Conservation (phyloP, 2,888 invertebrate species). For the Drosophila multiciliata region DNA sequence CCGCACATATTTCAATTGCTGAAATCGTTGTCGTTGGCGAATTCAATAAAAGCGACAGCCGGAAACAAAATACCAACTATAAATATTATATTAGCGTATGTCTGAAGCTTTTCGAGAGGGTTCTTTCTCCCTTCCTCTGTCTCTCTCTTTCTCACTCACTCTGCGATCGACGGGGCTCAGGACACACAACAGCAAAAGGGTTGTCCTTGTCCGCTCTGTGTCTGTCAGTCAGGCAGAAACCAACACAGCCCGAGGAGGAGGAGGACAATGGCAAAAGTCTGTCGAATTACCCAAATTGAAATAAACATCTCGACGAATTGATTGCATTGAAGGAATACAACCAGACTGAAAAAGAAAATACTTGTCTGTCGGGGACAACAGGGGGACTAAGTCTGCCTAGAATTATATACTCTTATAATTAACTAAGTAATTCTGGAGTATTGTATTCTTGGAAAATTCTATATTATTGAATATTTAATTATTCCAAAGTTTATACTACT, state of each 20-base stretch:
- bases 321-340: constrained; percentile 18
- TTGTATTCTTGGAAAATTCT: too few relatives aligned
- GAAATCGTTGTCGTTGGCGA: constrained; percentile 33
- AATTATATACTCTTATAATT: not conserved
- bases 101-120: constrained; percentile 39
- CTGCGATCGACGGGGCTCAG: constrained; percentile 3
- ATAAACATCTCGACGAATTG: constrained; percentile 36
- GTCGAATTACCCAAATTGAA: constrained; percentile 55
- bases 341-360: not conserved
- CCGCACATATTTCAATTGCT: constrained; percentile 62
- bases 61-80: constrained; percentile 77
- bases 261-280: constrained; percentile 18
- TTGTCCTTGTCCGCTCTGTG: constrained; percentile 61
- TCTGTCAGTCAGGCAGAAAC: constrained; percentile 22
- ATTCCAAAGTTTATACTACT: not conserved
- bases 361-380: not conserved
- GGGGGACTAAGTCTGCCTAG: not conserved
- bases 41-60: constrained; percentile 69
- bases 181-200: constrained; percentile 57
- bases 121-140: constrained; percentile 1
- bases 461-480: not conserved
- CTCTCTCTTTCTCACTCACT: constrained; percentile 10
- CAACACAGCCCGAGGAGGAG: constrained; percentile 17
- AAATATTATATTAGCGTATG: constrained; percentile 76
- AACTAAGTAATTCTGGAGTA: too few relatives aligned